These are phyloP conservation scores for Mystacides longicornis DNA, from an alignment of 2,888 invertebrate species.

Conservation along the genomic window DNA sequence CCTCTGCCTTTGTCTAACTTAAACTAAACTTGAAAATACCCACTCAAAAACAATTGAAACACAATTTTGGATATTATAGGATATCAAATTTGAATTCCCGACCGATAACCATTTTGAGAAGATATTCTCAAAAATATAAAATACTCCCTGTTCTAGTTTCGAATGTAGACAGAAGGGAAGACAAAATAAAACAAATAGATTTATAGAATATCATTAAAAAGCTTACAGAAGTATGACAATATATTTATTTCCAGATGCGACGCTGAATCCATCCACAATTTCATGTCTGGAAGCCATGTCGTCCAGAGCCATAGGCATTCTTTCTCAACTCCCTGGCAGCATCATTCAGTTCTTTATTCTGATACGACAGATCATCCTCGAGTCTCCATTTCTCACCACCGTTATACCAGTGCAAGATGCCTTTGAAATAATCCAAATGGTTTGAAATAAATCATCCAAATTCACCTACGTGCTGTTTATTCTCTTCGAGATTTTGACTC, in stretches of 20 bases:
- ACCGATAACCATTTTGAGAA: too few relatives aligned
- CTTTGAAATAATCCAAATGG: background rate
- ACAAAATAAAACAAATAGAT: background rate
- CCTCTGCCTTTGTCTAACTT: too few relatives aligned
- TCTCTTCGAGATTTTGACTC: too few relatives aligned
- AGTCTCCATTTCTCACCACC: background rate
- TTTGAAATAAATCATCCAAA: too few relatives aligned
- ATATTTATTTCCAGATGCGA: constrained; percentile 12
- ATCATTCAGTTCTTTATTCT: constrained; percentile 13
- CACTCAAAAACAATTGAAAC: too few relatives aligned
- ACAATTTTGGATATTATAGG: too few relatives aligned
- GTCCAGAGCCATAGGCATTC: constrained; percentile 11
- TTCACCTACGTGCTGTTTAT: too few relatives aligned
- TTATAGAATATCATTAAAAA: background rate
- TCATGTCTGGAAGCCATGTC: constrained; percentile 11
- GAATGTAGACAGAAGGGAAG: background rate
- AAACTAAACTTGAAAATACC: too few relatives aligned
- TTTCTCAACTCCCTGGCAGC: constrained; percentile 10
- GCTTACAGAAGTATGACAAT: background rate
- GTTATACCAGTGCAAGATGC: background rate
- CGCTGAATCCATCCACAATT: constrained; percentile 1
- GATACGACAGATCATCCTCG: constrained; percentile 8
- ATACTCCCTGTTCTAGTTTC: background rate
- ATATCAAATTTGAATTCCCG: too few relatives aligned
- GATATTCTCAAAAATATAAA: too few relatives aligned